Percentiles rank a stretch among this genome's conserved stretches.
Conservation (phyloP, 2,797 vertebrate genomes). For the Leptodactylus fallax region DNA sequence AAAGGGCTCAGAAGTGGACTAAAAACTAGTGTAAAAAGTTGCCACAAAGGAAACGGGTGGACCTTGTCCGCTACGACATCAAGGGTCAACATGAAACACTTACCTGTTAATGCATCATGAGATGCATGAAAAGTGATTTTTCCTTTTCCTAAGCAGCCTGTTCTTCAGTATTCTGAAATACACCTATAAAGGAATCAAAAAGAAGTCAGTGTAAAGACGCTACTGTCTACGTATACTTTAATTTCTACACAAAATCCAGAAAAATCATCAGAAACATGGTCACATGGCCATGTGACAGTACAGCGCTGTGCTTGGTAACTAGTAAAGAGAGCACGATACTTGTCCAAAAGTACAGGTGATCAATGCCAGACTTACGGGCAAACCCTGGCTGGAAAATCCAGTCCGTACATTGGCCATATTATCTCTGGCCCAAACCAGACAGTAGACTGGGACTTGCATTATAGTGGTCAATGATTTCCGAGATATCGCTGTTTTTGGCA, state of each 20-base stretch:
- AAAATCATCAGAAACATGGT: not conserved
- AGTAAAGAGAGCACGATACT: no score
- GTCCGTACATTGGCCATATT: no score
- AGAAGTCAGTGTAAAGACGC: not conserved
- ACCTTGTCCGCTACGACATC: not conserved
- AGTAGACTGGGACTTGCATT: no score
- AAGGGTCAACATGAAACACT: not conserved
- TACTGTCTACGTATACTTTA: not conserved
- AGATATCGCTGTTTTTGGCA: no score
- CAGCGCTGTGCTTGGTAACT: no score
- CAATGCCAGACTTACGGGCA: no score
- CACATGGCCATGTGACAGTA: no score
- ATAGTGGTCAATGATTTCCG: no score
- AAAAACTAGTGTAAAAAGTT: not conserved
- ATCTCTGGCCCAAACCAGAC: no score
- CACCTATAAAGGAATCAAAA: not conserved
- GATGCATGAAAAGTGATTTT: not conserved
- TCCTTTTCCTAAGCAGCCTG: not conserved
- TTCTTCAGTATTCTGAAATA: not conserved
- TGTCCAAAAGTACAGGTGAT: no score
- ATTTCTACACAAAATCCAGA: not conserved
- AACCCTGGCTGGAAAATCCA: no score
- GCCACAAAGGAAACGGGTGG: not conserved
- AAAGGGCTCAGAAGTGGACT: not conserved
- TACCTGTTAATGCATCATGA: constrained; percentile 34